Evolutionary conservation across 2,888 invertebrate genomes (phyloP), one percentile per base, ranked within the genome.

Genomic region (Brachynemurus nebulosus): DNA sequence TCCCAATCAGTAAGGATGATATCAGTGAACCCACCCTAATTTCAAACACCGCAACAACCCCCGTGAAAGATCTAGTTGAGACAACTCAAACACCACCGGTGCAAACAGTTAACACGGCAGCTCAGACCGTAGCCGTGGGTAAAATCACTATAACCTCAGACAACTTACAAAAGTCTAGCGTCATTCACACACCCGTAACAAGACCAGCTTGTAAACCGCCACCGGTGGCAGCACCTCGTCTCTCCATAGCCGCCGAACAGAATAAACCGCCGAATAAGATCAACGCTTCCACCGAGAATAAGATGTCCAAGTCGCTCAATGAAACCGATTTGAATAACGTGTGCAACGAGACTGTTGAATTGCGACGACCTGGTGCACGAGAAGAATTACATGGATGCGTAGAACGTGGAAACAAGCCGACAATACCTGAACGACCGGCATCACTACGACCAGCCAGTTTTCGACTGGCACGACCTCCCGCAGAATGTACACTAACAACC

Each of bases 401-500:
- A 11, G 66, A 67, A 47, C 55, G 66, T 20, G 62, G 65, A 21
- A 67, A 73, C 58, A 88, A 88, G 63, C 88, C 88, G 5, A 81
- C 80, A 41, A 76, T 88, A 51, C 88, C 88, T 40, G 85, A 86
- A 61, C 71, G 88, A 45, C 86, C 86, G 12, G 76, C 80, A 33
- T 75, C 78, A 37, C 66, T 83, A 46, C 69, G 74, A 16, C 49
- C 49, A 3, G 23, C 41, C 18, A 49, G 49, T 45, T 49, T 49
- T 40, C 33, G 47, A 11, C 27, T 47, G 11, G 18, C 40, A 19
- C 43, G 45, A 2, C 44, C 30, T 18, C 38, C 27, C 4, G 14
- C 38, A 16, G 18, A 14, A 7, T 25, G n/a, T 16, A 23, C 36
- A n/a, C 38, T 20, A n/a, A 25, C 21, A 8, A 50, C 49, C 47